Conservation (phyloP, 2,113 vertebrate genomes). For the Hemichromis elongatus region DNA sequence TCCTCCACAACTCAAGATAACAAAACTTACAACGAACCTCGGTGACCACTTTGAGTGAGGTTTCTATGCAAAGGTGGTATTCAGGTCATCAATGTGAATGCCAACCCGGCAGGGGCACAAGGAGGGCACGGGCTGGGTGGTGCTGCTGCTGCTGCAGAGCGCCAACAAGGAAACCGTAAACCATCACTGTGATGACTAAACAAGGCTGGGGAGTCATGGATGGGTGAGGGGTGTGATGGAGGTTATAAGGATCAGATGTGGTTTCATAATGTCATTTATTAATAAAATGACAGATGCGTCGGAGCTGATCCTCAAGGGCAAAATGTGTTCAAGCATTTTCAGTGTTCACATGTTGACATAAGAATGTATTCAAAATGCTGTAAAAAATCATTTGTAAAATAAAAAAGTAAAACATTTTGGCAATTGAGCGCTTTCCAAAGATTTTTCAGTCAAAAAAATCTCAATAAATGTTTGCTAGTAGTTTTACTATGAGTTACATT, state of each 20-base stretch:
- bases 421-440: not conserved
- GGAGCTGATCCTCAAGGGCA: not conserved
- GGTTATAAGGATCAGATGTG: conserved; percentile 42
- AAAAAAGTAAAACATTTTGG: not conserved
- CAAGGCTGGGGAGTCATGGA: conserved; percentile 35
- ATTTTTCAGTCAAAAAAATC: not conserved
- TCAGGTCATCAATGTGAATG: conserved; percentile 20
- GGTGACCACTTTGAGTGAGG: not conserved
- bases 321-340: not conserved
- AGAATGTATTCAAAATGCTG: not conserved
- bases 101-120: conserved; percentile 2
- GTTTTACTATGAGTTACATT: not conserved
- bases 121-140: conserved; percentile 15
- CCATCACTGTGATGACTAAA: conserved; percentile 40
- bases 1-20: not conserved
- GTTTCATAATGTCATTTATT: conserved; percentile 40
- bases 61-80: not conserved
- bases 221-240: conserved; percentile 37
- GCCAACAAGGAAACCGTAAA: conserved; percentile 56
- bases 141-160: not conserved
- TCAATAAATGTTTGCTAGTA: not conserved
- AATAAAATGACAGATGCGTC: conserved; percentile 26
- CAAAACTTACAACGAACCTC: not conserved
- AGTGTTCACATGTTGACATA: not conserved
- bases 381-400: not conserved